Percentiles rank a stretch among this genome's conserved stretches.
Conservation (phyloP, 1,140 invertebrate genomes). For the Leptopilina clavipes region DNA sequence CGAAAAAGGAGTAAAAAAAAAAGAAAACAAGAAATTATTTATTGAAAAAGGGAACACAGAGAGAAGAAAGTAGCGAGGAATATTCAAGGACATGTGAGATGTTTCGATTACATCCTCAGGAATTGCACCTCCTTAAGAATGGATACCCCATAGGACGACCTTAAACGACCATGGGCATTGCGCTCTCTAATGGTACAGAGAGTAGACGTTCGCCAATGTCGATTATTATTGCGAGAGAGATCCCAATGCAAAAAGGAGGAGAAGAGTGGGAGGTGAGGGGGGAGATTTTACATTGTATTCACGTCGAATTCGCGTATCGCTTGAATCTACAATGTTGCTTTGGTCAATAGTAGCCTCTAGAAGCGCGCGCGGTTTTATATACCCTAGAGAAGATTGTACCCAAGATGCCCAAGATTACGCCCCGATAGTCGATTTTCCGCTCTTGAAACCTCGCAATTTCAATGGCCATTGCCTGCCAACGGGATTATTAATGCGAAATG, state of each 20-base stretch:
- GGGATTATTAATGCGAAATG: constrained; percentile 67
- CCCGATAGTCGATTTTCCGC: constrained; percentile 54
- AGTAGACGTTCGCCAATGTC: constrained; percentile 24
- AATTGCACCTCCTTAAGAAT: constrained; percentile 12
- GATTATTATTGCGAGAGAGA: constrained; percentile 19
- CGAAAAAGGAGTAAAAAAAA: too few relatives aligned
- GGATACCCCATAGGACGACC: background rate
- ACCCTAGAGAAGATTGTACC: background rate
- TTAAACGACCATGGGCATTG: constrained; percentile 30
- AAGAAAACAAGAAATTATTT: background rate
- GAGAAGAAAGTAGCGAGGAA: constrained; percentile 11
- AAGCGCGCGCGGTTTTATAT: constrained; percentile 1
- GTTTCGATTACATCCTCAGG: constrained; percentile 20
- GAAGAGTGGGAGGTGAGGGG: too few relatives aligned
- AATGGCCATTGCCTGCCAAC: constrained; percentile 62
- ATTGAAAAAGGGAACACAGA: background rate
- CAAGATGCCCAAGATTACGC: constrained; percentile 54
- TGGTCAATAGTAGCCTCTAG: constrained; percentile 29
- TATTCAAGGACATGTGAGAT: constrained; percentile 24
- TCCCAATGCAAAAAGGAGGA: background rate
- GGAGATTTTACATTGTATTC: constrained; percentile 21
- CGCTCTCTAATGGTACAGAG: background rate
- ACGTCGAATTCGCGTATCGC: constrained; percentile 29
- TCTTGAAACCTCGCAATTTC: constrained; percentile 56
- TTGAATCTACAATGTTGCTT: constrained; percentile 29